Percentiles rank a stretch among this genome's conserved stretches.
phyloP scores from a whole-genome alignment of 2,113 vertebrate genomes.

The Ancistrus triradiatus region DNA sequence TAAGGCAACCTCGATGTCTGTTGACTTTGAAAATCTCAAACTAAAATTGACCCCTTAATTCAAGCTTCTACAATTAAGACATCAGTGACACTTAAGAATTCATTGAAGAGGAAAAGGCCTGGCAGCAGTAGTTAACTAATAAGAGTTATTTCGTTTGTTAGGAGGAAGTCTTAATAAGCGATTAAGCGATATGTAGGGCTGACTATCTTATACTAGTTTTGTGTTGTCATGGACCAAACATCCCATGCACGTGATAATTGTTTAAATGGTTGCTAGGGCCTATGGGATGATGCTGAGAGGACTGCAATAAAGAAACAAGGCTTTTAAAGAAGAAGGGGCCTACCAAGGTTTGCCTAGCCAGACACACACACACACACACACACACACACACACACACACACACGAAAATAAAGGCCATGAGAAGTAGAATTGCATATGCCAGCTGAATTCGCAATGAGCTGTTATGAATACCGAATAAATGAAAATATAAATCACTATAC shows the following conservation, averaged over 20 bases:
- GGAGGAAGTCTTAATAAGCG: slow-evolving; percentile 12
- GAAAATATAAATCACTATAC: too few relatives aligned
- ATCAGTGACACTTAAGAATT: too few relatives aligned
- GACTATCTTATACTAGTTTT: neutral
- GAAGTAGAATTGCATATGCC: too few relatives aligned
- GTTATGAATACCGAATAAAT: too few relatives aligned
- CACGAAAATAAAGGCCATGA: too few relatives aligned
- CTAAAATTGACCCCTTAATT: too few relatives aligned
- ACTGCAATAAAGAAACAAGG: slow-evolving; percentile 45
- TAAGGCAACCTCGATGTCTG: too few relatives aligned
- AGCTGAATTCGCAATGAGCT: too few relatives aligned
- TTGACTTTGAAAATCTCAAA: too few relatives aligned
- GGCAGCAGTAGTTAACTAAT: neutral
- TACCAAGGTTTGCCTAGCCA: slow-evolving; percentile 15
- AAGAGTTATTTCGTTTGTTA: neutral
- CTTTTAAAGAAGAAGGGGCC: slow-evolving; percentile 32
- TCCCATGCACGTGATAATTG: slow-evolving; percentile 43
- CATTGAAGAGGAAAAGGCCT: neutral
- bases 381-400: slow-evolving; percentile 18
- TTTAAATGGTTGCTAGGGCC: slow-evolving; percentile 46
- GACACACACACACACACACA: slow-evolving; percentile 16
- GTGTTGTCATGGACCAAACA: slow-evolving; percentile 46
- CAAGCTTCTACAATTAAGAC: too few relatives aligned
- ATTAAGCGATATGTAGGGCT: slow-evolving; percentile 32
- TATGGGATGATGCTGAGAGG: slow-evolving; percentile 39